Percentiles rank a stretch among this genome's conserved stretches.
Conservation (phyloP, 2,888 invertebrate genomes). For the Megalurothrips usitatus region DNA sequence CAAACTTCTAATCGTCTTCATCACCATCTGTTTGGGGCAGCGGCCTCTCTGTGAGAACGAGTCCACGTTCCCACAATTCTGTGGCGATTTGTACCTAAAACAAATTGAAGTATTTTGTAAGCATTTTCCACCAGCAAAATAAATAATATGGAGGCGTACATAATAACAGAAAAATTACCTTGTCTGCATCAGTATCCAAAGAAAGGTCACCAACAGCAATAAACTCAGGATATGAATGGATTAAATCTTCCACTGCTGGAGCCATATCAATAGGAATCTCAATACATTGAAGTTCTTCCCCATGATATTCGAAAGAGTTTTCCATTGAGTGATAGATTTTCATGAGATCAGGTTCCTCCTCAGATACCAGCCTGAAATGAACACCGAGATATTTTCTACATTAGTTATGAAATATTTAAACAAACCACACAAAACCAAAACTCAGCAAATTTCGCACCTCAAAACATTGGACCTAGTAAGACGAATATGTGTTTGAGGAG, state of each 20-base stretch:
- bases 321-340: slow-evolving; percentile 74
- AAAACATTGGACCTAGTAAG: slow-evolving; percentile 50
- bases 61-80: slow-evolving; percentile 76
- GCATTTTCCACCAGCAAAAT: slow-evolving; percentile 32
- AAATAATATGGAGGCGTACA: slow-evolving; percentile 36
- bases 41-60: slow-evolving; percentile 68
- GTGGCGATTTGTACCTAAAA: slow-evolving; percentile 56
- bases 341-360: slow-evolving; percentile 46
- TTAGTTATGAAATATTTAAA: slow-evolving; percentile 28
- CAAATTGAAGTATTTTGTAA: slow-evolving; percentile 7
- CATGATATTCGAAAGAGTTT: slow-evolving; percentile 82
- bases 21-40: slow-evolving; percentile 43
- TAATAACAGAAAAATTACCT: slow-evolving; percentile 48
- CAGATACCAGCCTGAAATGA: slow-evolving; percentile 53
- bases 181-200: slow-evolving; percentile 57
- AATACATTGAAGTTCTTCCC: slow-evolving; percentile 68
- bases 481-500: slow-evolving; percentile 59
- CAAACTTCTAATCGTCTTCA: not conserved
- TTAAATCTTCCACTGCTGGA: slow-evolving; percentile 65
- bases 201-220: slow-evolving; percentile 68
- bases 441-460: slow-evolving; percentile 40
- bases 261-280: slow-evolving; percentile 67
- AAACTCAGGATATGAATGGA: slow-evolving; percentile 72
- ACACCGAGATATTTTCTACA: not conserved
- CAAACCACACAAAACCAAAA: slow-evolving; percentile 30